Conservation (phyloP, 2,888 invertebrate genomes). For the Kryphioiulus occultus region DNA sequence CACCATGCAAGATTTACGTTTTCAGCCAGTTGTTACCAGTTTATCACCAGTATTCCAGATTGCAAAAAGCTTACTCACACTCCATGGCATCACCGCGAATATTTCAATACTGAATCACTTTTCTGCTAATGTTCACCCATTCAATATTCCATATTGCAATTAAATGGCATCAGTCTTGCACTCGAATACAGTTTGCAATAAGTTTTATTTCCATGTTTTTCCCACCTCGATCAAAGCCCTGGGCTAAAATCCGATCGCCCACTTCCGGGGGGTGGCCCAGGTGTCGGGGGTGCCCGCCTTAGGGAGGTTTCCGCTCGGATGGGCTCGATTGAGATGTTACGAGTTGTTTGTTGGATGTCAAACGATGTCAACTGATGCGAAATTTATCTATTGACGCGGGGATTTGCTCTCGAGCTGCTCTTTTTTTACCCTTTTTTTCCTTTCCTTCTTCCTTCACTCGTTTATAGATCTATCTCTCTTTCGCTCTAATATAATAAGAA, state of each 20-base stretch:
- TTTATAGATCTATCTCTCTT: constrained; percentile 16
- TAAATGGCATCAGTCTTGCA: too few species aligned
- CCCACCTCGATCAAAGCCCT: too few species aligned
- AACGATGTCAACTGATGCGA: constrained; percentile 23
- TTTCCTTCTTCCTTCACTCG: neutral
- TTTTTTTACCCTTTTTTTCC: neutral
- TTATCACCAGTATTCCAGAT: too few species aligned
- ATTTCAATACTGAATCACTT: too few species aligned
- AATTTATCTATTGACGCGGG: constrained; percentile 23
- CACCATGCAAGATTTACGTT: too few species aligned
- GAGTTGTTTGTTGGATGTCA: constrained; percentile 23
- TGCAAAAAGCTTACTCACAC: too few species aligned
- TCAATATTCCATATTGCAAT: too few species aligned
- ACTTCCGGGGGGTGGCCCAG: neutral
- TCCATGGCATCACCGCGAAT: too few species aligned
- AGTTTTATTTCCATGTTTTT: too few species aligned
- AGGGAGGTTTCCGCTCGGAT: constrained; percentile 10
- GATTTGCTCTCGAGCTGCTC: constrained; percentile 1
- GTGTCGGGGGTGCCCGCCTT: neutral
- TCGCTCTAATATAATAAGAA: constrained; percentile 23
- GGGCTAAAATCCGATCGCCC: neutral
- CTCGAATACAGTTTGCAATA: too few species aligned
- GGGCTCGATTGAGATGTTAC: neutral
- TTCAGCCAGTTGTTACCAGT: too few species aligned
- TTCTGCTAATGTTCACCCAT: too few species aligned